Conservation (phyloP, 2,888 invertebrate genomes). For the Ornithoptera priamus region DNA sequence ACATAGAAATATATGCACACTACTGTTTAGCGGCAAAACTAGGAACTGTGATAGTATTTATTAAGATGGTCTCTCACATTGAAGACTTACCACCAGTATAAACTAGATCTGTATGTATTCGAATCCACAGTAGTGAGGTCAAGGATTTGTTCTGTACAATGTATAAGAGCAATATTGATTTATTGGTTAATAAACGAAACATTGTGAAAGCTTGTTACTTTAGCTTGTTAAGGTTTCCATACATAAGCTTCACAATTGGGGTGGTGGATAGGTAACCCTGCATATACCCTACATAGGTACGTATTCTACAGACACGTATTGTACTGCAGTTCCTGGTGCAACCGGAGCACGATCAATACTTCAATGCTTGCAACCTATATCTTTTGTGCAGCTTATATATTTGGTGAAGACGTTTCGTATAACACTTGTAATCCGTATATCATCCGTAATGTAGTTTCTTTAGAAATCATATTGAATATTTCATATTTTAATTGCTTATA, state of each 20-base stretch:
- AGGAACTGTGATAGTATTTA: too few species aligned
- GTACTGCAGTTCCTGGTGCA: conserved; percentile 13
- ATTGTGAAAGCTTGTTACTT: neutral
- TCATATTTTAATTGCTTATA: too few species aligned
- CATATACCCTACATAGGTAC: neutral
- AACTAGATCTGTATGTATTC: too few species aligned
- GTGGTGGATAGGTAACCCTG: neutral
- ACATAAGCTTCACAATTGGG: neutral
- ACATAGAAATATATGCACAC: too few species aligned
- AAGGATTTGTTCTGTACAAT: too few species aligned
- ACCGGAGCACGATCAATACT: conserved; percentile 15
- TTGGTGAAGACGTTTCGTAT: neutral
- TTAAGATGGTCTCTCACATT: too few species aligned
- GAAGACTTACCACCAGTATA: too few species aligned
- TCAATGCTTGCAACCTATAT: conserved; percentile 3
- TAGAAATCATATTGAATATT: neutral
- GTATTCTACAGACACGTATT: neutral
- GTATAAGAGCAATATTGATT: too few species aligned
- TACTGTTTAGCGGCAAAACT: too few species aligned
- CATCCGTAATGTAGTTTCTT: neutral
- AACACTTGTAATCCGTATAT: neutral
- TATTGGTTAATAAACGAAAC: neutral
- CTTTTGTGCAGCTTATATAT: neutral
- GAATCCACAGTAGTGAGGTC: too few species aligned
- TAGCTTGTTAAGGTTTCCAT: neutral